phyloP scores from a whole-genome alignment of 2,888 invertebrate species.

The Conops quadrifasciatus region DNA sequence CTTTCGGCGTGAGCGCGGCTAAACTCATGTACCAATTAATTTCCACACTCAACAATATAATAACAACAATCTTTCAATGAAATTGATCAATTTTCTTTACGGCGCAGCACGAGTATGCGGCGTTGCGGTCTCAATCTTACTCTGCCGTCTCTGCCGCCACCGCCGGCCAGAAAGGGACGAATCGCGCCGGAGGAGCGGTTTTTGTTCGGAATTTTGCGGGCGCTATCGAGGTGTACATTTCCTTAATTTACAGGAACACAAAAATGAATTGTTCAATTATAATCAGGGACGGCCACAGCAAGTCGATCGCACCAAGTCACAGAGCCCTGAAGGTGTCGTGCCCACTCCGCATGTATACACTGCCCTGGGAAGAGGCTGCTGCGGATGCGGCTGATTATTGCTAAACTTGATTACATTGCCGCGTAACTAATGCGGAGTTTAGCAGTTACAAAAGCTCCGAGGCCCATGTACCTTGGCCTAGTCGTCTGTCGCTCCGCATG shows the following conservation, averaged over 20 bases:
- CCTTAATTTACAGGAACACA: slow-evolving; percentile 28
- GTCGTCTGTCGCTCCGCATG: not conserved
- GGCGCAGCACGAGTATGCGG: slow-evolving; percentile 11
- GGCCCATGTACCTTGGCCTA: not conserved
- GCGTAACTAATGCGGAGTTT: slow-evolving; percentile 21
- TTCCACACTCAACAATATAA: slow-evolving; percentile 31
- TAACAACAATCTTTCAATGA: slow-evolving; percentile 34
- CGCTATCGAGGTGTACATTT: slow-evolving; percentile 25
- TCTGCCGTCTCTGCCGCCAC: not conserved
- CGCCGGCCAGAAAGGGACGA: too few species aligned
- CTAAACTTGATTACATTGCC: slow-evolving; percentile 25
- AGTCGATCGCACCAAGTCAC: slow-evolving; percentile 13
- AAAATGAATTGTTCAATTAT: slow-evolving; percentile 36
- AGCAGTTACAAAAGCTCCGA: not conserved
- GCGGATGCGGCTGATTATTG: slow-evolving; percentile 16
- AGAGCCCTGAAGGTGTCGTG: not conserved
- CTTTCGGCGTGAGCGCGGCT: not conserved
- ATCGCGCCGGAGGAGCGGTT: not conserved
- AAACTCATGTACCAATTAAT: slow-evolving; percentile 33
- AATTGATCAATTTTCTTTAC: slow-evolving; percentile 31
- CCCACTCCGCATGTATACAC: too few species aligned
- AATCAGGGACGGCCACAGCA: slow-evolving; percentile 20
- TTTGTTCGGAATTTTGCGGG: slow-evolving; percentile 15
- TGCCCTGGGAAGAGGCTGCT: too few species aligned
- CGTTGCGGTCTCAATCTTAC: slow-evolving; percentile 22